Conservation (phyloP, 2,797 vertebrate species). For the Silurus lanzhouensis region DNA sequence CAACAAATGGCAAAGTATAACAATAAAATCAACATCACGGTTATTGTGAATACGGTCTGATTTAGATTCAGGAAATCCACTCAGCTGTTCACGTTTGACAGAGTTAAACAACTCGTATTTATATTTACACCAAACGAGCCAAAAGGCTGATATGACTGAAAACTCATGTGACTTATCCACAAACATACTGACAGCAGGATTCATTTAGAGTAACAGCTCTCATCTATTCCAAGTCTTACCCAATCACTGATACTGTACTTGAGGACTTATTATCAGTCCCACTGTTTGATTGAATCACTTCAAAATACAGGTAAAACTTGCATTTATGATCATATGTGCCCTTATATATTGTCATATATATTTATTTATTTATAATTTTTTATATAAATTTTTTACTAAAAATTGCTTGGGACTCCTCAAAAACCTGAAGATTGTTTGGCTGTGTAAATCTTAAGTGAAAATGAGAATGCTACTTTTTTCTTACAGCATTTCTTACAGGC, state of each 20-base stretch:
- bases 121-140: constrained; percentile 9
- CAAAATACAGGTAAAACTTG: no score
- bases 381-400: no score
- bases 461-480: no score
- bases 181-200: constrained; percentile 8
- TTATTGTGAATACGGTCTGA: constrained; percentile 32
- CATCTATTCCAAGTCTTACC: not conserved
- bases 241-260: not conserved
- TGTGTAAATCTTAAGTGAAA: no score
- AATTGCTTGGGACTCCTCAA: no score
- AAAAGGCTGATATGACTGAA: constrained; percentile 10
- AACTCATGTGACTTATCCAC: not conserved
- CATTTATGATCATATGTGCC: no score
- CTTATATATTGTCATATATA: no score
- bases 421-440: no score
- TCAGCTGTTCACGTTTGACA: constrained; percentile 7
- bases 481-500: no score
- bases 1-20: constrained; percentile 40
- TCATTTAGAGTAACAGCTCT: constrained; percentile 1
- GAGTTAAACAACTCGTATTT: not conserved
- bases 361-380: no score
- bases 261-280: no score
- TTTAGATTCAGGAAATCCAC: constrained; percentile 41
- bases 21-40: constrained; percentile 30
- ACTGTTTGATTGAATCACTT: no score